These are phyloP conservation scores for Nesidiocoris tenuis DNA, from an alignment of 2,888 invertebrate genomes.

Conservation along the genomic window DNA sequence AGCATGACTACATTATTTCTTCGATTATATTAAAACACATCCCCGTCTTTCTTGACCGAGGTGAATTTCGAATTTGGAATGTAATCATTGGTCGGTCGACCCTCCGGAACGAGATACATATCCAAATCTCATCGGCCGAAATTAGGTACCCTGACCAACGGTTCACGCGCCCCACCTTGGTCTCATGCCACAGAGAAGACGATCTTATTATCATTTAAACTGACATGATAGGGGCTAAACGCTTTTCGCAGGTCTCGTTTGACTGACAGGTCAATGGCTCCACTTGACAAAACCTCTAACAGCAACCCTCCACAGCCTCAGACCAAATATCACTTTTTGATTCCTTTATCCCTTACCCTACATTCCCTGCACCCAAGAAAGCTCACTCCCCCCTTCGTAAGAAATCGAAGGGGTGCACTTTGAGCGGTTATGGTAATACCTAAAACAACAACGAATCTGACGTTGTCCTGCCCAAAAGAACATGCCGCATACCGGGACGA, in stretches of 20 bases:
- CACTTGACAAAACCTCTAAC: background rate
- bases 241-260: conserved; percentile 3
- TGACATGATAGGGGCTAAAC: conserved; percentile 42
- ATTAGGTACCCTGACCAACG: background rate
- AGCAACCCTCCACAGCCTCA: too few species aligned
- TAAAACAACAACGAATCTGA: conserved; percentile 36
- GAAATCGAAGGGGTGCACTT: background rate
- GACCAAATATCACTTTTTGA: conserved; percentile 43
- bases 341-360: conserved; percentile 39
- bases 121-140: too few species aligned
- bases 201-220: background rate
- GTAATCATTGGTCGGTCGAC: too few species aligned
- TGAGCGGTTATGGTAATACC: conserved; percentile 35
- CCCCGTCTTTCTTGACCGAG: too few species aligned
- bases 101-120: too few species aligned
- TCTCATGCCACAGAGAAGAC: background rate
- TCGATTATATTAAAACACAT: too few species aligned
- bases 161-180: background rate
- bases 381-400: background rate
- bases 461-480: background rate
- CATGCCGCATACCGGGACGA: background rate
- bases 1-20: too few species aligned
- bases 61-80: too few species aligned
- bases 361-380: conserved; percentile 1
- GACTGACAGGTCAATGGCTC: conserved; percentile 40